Evolutionary conservation across 2,888 invertebrate genomes (phyloP).

Genomic region (Cylindroiulus punctatus): DNA sequence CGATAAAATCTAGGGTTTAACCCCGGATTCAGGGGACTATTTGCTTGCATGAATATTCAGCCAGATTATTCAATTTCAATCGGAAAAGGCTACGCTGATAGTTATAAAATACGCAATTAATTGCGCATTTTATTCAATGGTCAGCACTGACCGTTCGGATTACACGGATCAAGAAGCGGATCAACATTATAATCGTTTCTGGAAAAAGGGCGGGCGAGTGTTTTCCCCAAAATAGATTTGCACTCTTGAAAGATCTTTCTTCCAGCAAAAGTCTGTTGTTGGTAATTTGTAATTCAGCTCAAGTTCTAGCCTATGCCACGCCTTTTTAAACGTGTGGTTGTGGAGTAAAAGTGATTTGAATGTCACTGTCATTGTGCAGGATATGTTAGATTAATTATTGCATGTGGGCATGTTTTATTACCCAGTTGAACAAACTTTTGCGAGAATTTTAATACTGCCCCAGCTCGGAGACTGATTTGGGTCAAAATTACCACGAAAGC

Average conservation of each 20-base stretch:
- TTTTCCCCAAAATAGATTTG: not conserved
- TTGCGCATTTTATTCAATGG: not conserved
- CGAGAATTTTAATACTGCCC: not conserved
- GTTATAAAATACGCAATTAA: not conserved
- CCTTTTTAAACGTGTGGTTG: not conserved
- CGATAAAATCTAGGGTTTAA: not conserved
- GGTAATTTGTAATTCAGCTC: not conserved
- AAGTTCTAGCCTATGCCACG: not conserved
- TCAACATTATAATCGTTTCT: not conserved
- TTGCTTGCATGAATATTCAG: not conserved
- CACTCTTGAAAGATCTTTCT: not conserved
- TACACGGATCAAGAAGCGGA: not conserved
- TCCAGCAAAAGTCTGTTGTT: not conserved
- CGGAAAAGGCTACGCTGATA: not conserved
- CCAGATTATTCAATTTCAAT: not conserved
- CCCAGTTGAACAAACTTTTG: not conserved
- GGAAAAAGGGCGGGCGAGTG: not conserved
- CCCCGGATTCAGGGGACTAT: not conserved
- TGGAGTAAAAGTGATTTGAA: conserved; percentile 26
- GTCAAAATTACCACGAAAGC: no score
- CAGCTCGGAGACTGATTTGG: no score
- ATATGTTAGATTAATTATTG: not conserved
- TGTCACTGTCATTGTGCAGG: not conserved
- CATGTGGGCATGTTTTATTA: not conserved
- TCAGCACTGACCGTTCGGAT: not conserved